Evolutionary conservation across 2,888 invertebrate genomes (phyloP).

Genomic region (Ornithoptera priamus): DNA sequence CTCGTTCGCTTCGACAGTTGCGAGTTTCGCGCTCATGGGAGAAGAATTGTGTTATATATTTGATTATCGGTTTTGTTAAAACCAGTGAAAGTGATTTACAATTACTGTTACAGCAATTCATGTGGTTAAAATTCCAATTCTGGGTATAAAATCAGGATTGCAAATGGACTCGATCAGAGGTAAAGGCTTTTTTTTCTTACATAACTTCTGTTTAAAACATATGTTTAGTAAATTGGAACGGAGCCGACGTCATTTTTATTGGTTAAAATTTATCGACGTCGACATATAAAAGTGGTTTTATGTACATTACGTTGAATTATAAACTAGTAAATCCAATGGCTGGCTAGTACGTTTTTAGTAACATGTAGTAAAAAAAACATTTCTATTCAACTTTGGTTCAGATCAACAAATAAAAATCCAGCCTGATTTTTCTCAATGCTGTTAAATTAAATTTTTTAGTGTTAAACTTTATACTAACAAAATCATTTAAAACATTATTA

Average conservation of each 20-base stretch:
- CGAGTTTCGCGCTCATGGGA: conserved; percentile 65
- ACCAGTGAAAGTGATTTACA: conserved; percentile 55
- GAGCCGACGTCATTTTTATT: conserved; percentile 47
- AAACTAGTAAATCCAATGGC: background rate
- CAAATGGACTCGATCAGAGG: conserved; percentile 69
- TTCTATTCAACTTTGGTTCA: background rate
- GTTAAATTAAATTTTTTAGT: background rate
- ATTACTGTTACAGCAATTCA: conserved; percentile 42
- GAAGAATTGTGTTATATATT: conserved; percentile 55
- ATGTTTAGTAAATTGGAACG: conserved; percentile 57
- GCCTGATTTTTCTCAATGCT: background rate
- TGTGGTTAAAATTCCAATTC: conserved; percentile 47
- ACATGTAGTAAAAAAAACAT: background rate
- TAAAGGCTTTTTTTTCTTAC: conserved; percentile 49
- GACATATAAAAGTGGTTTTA: conserved; percentile 17
- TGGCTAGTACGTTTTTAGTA: background rate
- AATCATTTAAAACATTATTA: background rate
- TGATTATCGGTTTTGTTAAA: conserved; percentile 45
- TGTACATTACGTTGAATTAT: background rate
- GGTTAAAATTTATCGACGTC: conserved; percentile 32
- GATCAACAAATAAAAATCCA: background rate
- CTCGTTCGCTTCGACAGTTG: conserved; percentile 49
- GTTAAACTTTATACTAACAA: background rate
- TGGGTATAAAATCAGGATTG: conserved; percentile 44
- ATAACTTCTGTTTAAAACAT: conserved; percentile 58